A percentile compares a stretch with the other conserved stretches of the same genome.
These are phyloP conservation scores for Tetragonisca angustula DNA, from an alignment of 2,888 invertebrate species.

Conservation along the genomic window DNA sequence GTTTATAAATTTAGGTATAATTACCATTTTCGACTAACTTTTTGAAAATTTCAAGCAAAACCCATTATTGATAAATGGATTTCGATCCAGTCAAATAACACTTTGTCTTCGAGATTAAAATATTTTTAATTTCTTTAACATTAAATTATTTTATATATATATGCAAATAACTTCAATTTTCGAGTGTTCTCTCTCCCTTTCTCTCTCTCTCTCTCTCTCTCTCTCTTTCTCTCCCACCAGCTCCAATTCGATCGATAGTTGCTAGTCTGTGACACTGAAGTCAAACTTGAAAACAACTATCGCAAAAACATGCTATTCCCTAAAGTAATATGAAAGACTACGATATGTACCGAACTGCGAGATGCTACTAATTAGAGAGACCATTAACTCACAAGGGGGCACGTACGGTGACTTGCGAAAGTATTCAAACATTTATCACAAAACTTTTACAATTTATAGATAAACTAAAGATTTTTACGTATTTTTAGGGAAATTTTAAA, in stretches of 20 bases:
- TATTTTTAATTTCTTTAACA: no score
- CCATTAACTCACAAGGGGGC: slow-evolving; percentile 18
- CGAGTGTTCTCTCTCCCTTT: neutral
- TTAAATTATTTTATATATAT: neutral
- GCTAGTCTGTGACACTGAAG: neutral
- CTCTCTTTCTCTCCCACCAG: neutral
- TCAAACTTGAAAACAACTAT: neutral
- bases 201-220: no score
- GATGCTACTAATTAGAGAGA: slow-evolving; percentile 35
- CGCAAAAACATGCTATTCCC: slow-evolving; percentile 19
- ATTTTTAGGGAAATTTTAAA: no score
- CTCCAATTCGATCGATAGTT: slow-evolving; percentile 10
- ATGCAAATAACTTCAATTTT: neutral
- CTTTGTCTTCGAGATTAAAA: no score
- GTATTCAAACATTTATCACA: no score
- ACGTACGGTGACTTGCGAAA: neutral
- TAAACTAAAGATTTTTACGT: no score
- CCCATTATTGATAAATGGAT: no score
- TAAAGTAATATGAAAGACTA: slow-evolving; percentile 38
- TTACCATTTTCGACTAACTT: no score
- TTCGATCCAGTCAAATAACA: no score
- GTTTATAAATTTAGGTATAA: no score
- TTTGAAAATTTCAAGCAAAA: no score
- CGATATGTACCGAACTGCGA: slow-evolving; percentile 4
- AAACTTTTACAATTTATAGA: no score